Conservation (phyloP, 2,888 invertebrate genomes). For the Spialia ferax region DNA sequence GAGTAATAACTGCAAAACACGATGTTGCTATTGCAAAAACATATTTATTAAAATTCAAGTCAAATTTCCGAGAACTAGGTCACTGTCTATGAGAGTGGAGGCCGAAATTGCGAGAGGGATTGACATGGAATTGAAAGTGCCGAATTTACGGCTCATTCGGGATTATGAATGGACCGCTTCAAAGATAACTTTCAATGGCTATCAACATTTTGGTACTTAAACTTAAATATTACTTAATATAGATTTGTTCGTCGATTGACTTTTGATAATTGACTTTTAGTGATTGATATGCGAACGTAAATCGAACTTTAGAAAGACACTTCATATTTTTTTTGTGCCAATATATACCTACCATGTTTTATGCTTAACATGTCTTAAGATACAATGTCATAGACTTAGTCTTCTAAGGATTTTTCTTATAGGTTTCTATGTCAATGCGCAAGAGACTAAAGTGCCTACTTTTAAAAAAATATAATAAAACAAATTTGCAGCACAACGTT, state of each 20-base stretch:
- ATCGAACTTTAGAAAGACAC: not conserved
- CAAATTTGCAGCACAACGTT: not conserved
- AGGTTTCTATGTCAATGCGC: too few relatives aligned
- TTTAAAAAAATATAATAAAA: too few relatives aligned
- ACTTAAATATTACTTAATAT: not conserved
- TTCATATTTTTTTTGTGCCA: too few relatives aligned
- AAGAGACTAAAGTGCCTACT: too few relatives aligned
- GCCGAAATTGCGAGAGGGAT: constrained; percentile 15
- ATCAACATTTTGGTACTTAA: constrained; percentile 8
- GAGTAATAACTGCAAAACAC: not conserved
- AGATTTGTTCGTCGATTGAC: not conserved
- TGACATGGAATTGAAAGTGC: constrained; percentile 25
- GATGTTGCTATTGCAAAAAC: not conserved
- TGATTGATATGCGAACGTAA: not conserved
- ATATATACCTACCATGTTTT: too few relatives aligned
- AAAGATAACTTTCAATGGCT: constrained; percentile 14
- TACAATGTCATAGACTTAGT: too few relatives aligned
- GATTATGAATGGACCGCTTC: constrained; percentile 13
- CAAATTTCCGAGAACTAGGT: constrained; percentile 13
- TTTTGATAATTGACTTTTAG: not conserved
- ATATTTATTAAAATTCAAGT: constrained; percentile 2
- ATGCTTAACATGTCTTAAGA: too few relatives aligned
- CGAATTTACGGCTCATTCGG: constrained; percentile 28
- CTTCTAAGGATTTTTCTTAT: too few relatives aligned
- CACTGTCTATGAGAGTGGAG: not conserved